These are phyloP conservation scores for Volucella bombylans DNA, from an alignment of 2,888 invertebrate genomes.

Conservation along the genomic window DNA sequence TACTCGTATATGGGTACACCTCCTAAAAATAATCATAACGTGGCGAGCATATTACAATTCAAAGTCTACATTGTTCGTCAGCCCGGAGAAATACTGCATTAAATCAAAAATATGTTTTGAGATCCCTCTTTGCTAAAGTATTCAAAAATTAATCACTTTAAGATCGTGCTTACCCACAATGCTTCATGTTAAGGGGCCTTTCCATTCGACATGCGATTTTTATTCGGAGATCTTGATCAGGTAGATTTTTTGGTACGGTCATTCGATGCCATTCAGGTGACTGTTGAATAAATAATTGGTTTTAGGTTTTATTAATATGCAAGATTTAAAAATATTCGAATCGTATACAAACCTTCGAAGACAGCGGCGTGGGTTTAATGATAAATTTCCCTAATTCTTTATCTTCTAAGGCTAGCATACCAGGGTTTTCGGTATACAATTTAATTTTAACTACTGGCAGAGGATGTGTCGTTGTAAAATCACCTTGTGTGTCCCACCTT, in stretches of 20 bases:
- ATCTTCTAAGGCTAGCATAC: constrained; percentile 98
- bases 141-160: too few relatives aligned
- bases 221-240: constrained; percentile 97
- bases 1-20: too few relatives aligned
- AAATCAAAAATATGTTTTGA: too few relatives aligned
- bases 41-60: too few relatives aligned
- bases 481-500: constrained; percentile 99
- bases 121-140: too few relatives aligned
- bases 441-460: constrained; percentile 98
- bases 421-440: constrained; percentile 98
- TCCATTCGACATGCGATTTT: constrained; percentile 99
- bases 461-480: constrained; percentile 98
- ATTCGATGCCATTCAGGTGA: constrained; percentile 99
- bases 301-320: constrained; percentile 6
- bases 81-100: too few relatives aligned
- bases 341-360: constrained; percentile 87
- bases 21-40: too few relatives aligned
- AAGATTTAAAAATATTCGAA: constrained; percentile 11
- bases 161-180: constrained; percentile 90
- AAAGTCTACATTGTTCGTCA: too few relatives aligned
- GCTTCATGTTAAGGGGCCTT: constrained; percentile 99
- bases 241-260: constrained; percentile 96
- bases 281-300: constrained; percentile 81
- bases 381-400: constrained; percentile 98
- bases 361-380: constrained; percentile 92